phyloP scores from a whole-genome alignment of 53 echinoderm and acorn worm species.

The Temnopleurus reevesii region DNA sequence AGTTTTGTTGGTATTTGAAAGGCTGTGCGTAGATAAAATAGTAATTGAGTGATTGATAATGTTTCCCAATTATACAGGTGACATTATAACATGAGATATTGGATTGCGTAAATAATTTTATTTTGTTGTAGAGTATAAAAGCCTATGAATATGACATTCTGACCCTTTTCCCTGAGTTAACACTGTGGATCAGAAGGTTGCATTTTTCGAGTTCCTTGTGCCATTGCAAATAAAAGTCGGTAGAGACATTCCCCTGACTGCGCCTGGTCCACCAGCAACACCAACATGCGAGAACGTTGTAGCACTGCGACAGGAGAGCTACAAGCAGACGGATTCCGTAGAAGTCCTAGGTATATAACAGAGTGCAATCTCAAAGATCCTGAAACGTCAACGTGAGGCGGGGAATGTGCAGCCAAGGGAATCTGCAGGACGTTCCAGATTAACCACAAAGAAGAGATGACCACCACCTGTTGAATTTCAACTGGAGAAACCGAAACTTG shows the following conservation, averaged over 20 bases:
- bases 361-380: background rate
- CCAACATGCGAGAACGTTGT: background rate
- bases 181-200: too few relatives aligned
- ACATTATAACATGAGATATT: background rate
- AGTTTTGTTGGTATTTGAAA: too few relatives aligned
- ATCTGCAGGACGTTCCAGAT: background rate
- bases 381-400: too few relatives aligned
- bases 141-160: too few relatives aligned
- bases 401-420: background rate
- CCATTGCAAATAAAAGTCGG: background rate
- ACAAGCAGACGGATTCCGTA: background rate
- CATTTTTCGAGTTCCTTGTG: too few relatives aligned
- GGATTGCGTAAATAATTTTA: too few relatives aligned
- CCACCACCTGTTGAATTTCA: background rate
- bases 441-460: background rate
- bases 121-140: too few relatives aligned
- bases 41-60: too few relatives aligned
- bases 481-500: background rate
- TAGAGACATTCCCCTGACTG: background rate
- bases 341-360: background rate
- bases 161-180: too few relatives aligned
- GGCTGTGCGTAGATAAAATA: too few relatives aligned
- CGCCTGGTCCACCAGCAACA: background rate
- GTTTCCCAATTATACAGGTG: background rate
- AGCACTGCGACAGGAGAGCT: background rate